Conservation (phyloP, 2,888 invertebrate species). For the Caradrina kadenii region DNA sequence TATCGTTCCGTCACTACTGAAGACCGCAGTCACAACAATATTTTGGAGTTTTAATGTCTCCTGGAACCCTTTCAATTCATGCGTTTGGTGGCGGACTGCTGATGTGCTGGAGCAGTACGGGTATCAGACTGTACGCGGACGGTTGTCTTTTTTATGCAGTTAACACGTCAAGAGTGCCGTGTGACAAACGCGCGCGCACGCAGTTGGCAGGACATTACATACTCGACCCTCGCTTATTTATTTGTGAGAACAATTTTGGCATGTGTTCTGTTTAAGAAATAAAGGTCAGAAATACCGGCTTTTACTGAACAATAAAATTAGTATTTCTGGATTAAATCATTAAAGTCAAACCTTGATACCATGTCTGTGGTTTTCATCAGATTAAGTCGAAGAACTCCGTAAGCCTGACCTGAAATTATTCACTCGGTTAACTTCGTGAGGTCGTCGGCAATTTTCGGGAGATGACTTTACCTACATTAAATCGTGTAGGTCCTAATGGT, state of each 20-base stretch:
- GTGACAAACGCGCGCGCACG: too few relatives aligned
- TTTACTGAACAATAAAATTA: neutral
- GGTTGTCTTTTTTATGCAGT: too few relatives aligned
- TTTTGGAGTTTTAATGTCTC: too few relatives aligned
- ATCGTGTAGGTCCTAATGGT: constrained; percentile 55
- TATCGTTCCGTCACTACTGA: too few relatives aligned
- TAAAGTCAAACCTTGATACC: neutral
- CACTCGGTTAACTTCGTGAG: constrained; percentile 57
- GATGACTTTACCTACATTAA: constrained; percentile 59
- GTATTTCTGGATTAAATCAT: neutral
- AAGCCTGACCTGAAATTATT: constrained; percentile 40
- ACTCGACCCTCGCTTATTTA: too few relatives aligned
- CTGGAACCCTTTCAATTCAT: too few relatives aligned
- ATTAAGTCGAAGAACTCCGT: constrained; percentile 33
- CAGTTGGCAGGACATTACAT: too few relatives aligned
- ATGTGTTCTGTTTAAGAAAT: neutral
- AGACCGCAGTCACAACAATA: too few relatives aligned
- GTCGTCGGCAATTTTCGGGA: constrained; percentile 51
- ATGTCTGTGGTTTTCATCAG: constrained; percentile 10
- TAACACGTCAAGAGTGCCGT: too few relatives aligned
- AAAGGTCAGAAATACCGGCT: neutral
- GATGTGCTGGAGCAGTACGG: too few relatives aligned
- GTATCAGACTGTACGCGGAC: too few relatives aligned
- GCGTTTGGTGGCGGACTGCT: too few relatives aligned
- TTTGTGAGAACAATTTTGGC: neutral